phyloP scores from a whole-genome alignment of 2,797 vertebrate genomes.

The Tragelaphus eurycerus region DNA sequence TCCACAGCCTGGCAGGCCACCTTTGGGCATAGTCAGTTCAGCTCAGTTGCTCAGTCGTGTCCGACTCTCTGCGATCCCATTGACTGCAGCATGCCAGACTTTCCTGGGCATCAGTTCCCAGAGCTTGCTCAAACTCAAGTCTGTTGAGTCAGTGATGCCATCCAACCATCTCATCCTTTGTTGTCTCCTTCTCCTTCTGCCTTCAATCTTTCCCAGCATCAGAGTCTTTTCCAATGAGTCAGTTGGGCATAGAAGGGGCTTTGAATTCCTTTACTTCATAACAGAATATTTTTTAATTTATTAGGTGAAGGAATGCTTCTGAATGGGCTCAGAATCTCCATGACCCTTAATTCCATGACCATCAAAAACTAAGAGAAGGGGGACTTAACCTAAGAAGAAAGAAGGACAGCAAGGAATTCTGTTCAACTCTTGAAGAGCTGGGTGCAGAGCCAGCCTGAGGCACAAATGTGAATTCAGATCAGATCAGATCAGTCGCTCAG shows the following conservation, averaged over 20 bases:
- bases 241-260: background rate
- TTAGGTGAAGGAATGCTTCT: background rate
- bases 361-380: background rate
- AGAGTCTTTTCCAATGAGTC: background rate
- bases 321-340: background rate
- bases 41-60: background rate
- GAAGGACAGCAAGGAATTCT: background rate
- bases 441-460: background rate
- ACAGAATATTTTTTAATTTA: background rate
- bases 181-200: background rate
- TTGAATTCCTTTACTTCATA: background rate
- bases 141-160: background rate
- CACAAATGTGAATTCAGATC: background rate
- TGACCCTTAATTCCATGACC: background rate
- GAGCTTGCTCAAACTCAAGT: background rate
- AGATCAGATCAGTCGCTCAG: too few species aligned
- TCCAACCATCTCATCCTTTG: background rate
- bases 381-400: background rate
- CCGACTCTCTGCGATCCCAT: background rate
- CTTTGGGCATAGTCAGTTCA: background rate
- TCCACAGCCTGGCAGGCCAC: background rate
- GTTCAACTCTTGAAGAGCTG: background rate
- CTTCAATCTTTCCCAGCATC: background rate
- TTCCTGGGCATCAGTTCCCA: background rate
- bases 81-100: background rate